These are phyloP conservation scores for Psittacula cyanocephala DNA, from an alignment of 2,113 vertebrate genomes.

Conservation along the genomic window DNA sequence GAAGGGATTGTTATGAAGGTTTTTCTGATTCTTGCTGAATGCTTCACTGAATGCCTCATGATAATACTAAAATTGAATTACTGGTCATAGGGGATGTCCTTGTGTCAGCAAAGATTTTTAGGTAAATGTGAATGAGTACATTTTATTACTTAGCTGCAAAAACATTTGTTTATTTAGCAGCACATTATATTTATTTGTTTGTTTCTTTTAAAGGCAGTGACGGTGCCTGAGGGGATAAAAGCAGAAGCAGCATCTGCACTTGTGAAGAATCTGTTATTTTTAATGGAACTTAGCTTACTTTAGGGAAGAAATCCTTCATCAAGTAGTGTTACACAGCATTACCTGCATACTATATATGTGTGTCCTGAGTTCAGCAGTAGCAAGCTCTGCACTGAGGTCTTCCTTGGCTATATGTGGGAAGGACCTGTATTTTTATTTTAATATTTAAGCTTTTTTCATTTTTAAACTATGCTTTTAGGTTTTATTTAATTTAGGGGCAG, in stretches of 20 bases:
- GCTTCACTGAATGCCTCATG: background rate
- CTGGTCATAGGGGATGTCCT: background rate
- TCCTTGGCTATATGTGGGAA: background rate
- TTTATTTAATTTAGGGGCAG: background rate
- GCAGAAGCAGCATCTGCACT: background rate
- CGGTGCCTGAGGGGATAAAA: background rate
- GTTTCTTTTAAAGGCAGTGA: background rate
- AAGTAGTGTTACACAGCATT: background rate
- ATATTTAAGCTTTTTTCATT: background rate
- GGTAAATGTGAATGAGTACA: background rate
- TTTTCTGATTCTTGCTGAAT: background rate
- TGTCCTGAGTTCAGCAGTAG: too few species aligned
- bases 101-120: background rate
- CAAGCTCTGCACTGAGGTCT: background rate
- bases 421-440: background rate
- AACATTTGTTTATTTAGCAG: background rate
- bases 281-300: background rate
- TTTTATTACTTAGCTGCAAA: background rate
- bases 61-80: background rate
- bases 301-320: background rate
- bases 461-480: background rate
- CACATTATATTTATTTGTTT: background rate
- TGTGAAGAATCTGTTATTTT: background rate
- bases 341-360: too few species aligned
- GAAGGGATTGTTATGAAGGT: background rate